Evolutionary conservation across 1,140 invertebrate genomes (phyloP).

Genomic region (Drosophila fuyamai): DNA sequence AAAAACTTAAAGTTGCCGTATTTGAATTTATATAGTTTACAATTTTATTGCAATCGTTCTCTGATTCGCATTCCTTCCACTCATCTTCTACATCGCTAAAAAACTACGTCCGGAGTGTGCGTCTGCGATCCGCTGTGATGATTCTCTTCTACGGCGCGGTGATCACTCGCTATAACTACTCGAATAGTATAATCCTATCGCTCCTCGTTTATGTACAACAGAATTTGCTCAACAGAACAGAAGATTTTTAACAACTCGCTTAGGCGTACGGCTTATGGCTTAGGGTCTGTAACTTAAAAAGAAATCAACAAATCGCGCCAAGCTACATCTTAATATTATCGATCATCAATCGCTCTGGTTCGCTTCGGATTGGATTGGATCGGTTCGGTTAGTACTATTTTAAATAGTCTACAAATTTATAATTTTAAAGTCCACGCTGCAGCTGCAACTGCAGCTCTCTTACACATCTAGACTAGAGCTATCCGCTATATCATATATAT

Average conservation of each 20-base stretch:
- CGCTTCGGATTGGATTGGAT: background rate
- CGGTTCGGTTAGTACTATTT: slow-evolving; percentile 56
- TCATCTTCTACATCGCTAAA: slow-evolving; percentile 16
- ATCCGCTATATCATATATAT: slow-evolving; percentile 28
- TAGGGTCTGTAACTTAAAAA: slow-evolving; percentile 71
- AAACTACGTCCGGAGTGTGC: slow-evolving; percentile 18
- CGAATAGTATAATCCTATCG: slow-evolving; percentile 26
- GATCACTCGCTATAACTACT: slow-evolving; percentile 19
- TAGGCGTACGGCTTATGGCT: slow-evolving; percentile 46
- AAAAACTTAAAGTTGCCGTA: slow-evolving; percentile 69
- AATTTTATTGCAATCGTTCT: slow-evolving; percentile 56
- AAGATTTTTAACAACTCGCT: slow-evolving; percentile 67
- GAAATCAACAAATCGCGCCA: slow-evolving; percentile 76
- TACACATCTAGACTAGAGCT: slow-evolving; percentile 61
- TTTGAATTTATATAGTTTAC: slow-evolving; percentile 60
- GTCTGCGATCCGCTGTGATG: slow-evolving; percentile 65
- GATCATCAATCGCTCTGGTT: slow-evolving; percentile 9
- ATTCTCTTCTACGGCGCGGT: slow-evolving; percentile 43
- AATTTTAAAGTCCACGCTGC: slow-evolving; percentile 78
- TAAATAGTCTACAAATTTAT: slow-evolving; percentile 82
- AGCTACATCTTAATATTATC: slow-evolving; percentile 53
- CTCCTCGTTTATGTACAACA: slow-evolving; percentile 71
- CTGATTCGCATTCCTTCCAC: slow-evolving; percentile 13
- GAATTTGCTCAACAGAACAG: slow-evolving; percentile 68
- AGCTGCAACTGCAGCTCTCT: slow-evolving; percentile 48